Evolutionary conservation across 2,888 invertebrate genomes (phyloP).

Genomic region (Trichopoda pennipes): DNA sequence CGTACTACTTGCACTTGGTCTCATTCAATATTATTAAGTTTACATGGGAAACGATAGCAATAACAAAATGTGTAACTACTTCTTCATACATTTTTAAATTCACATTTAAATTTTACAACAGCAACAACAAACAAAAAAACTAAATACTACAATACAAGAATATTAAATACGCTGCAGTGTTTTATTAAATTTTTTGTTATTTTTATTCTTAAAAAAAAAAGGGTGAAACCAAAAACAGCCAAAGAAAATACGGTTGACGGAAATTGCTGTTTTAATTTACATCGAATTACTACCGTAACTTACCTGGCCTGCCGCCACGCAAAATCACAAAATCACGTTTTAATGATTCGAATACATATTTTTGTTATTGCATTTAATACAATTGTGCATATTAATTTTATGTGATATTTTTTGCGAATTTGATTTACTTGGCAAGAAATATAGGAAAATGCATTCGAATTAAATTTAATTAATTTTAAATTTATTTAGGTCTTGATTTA

Average conservation of each 20-base stretch:
- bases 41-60: background rate
- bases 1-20: background rate
- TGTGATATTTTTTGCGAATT: background rate
- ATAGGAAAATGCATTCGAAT: background rate
- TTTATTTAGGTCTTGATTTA: background rate
- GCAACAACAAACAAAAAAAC: constrained; percentile 7
- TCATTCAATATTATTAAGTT: constrained; percentile 13
- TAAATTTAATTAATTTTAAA: background rate
- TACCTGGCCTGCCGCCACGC: constrained; percentile 48
- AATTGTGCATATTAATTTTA: constrained; percentile 13
- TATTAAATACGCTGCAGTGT: constrained; percentile 13
- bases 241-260: constrained; percentile 31
- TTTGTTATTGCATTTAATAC: constrained; percentile 5
- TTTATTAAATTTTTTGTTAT: background rate
- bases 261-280: constrained; percentile 62
- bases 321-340: constrained; percentile 25
- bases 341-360: background rate
- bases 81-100: background rate
- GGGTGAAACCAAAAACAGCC: background rate
- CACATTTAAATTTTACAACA: constrained; percentile 25
- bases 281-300: constrained; percentile 54
- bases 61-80: constrained; percentile 18
- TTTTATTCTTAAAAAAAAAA: constrained; percentile 44
- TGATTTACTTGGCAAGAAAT: constrained; percentile 25
- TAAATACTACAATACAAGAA: constrained; percentile 14